Base-by-base conservation (phyloP, 1,140 invertebrate genomes). In the Lordiphosa stackelbergi region DNA sequence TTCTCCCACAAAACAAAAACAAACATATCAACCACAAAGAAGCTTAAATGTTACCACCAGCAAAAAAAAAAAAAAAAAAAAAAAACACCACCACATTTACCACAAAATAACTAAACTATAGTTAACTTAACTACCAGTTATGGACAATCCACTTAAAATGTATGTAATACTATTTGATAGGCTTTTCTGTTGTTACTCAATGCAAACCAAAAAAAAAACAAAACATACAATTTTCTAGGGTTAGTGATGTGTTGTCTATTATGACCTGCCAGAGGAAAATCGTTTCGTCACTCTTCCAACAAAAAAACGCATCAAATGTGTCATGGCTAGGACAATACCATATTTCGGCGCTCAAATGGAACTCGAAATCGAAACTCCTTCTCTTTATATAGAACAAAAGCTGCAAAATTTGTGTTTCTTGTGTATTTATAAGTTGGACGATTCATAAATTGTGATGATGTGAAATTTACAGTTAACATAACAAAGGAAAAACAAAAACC, bases 381-480 rank as follows among this genome's bases (percentile, higher is more conserved):
- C 28, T 31, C 28, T n/a, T n/a, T 31, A 31, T 8, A 8, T 8
- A 31, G 6, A 31, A 8, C 41, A 46, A 16, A 19, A 42, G 9
- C 49, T 38, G 35, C 53, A 41, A 41, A 53, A 53, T 52, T 71
- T 64, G 40, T 71, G 69, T 63, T 52, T 49, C 47, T 34, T 63
- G 65, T 81, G 58, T 34, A 71, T 65, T 73, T 85, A 79, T 73
- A 69, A 78, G 72, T 84, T 85, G 57, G 71, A 74, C 68, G 66
- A 79, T 75, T 73, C 75, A 83, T 75, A 85, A 85, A 85, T 79
- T 85, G 83, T 83, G 78, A 84, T 87, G 85, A 87, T 87, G 85
- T 86, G 85, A 85, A 87, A 87, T 87, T 86, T 85, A 87, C 79
- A 87, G 85, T 87, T 87, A 87, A 87, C 85, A 87, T 86, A 75